A percentile compares a stretch with the other conserved stretches of the same genome.
Conservation (phyloP, 2,888 invertebrate genomes). For the Galeruca laticollis region DNA sequence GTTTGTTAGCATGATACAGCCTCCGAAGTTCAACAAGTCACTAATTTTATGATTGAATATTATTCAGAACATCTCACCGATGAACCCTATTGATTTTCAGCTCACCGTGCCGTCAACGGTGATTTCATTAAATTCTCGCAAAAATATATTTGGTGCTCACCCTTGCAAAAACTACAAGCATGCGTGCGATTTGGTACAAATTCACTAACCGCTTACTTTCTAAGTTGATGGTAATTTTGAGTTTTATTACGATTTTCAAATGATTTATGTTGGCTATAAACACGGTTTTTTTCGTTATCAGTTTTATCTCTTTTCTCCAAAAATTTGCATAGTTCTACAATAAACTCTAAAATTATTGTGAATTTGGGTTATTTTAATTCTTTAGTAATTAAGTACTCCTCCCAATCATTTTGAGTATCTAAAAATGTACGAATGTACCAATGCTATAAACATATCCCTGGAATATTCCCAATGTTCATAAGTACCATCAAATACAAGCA, state of each 20-base stretch:
- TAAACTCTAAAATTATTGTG: neutral
- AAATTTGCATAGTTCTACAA: constrained; percentile 2
- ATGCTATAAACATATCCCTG: too few species aligned
- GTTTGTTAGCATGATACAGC: too few species aligned
- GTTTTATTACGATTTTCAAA: neutral
- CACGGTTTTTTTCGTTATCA: neutral
- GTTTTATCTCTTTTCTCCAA: constrained; percentile 5
- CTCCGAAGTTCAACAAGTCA: too few species aligned
- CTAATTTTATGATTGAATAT: too few species aligned
- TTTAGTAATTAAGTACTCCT: neutral
- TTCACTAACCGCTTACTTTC: neutral
- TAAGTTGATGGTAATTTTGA: neutral
- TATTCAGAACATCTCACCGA: too few species aligned
- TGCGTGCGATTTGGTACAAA: neutral
- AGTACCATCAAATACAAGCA: too few species aligned
- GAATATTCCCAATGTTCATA: too few species aligned
- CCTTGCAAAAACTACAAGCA: too few species aligned
- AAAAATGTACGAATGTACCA: too few species aligned
- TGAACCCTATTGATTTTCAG: too few species aligned
- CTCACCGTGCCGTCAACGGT: neutral
- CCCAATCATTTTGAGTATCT: too few species aligned
- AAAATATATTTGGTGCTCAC: constrained; percentile 12
- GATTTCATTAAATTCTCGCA: constrained; percentile 2
- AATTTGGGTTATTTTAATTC: neutral
- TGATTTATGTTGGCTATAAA: too few species aligned